These are phyloP conservation scores for Agrochola lota DNA, from an alignment of 2,888 invertebrate species.

Conservation along the genomic window DNA sequence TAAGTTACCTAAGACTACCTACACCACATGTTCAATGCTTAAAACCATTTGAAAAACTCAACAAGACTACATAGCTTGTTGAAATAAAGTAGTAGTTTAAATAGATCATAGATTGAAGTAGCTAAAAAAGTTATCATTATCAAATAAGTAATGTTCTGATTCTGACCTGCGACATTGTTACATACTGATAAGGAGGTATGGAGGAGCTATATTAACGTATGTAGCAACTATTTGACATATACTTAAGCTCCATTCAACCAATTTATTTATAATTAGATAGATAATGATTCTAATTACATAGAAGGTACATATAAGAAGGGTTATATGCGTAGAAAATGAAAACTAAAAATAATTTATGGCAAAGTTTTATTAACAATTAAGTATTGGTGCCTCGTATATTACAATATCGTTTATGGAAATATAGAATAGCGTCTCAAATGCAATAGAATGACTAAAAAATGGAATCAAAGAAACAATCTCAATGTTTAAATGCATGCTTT, in stretches of 20 bases:
- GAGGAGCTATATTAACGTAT: conserved; percentile 27
- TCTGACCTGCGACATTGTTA: conserved; percentile 56
- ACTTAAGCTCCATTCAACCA: conserved; percentile 35
- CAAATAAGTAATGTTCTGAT: conserved; percentile 53
- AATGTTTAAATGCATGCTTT: conserved; percentile 62
- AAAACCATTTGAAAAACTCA: background rate
- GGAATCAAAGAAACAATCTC: conserved; percentile 55
- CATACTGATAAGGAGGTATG: conserved; percentile 40
- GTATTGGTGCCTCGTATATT: conserved; percentile 79
- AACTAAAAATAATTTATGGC: conserved; percentile 46
- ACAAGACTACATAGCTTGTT: background rate
- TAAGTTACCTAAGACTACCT: background rate
- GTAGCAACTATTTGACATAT: conserved; percentile 50
- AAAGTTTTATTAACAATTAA: conserved; percentile 82
- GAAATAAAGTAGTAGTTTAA: conserved; percentile 18
- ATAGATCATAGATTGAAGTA: conserved; percentile 48
- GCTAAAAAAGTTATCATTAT: conserved; percentile 49
- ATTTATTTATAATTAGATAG: conserved; percentile 31
- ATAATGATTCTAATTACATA: conserved; percentile 6
- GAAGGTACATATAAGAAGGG: background rate
- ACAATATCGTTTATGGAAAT: conserved; percentile 65
- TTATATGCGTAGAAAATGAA: conserved; percentile 23
- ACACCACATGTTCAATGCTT: background rate
- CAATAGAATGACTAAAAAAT: conserved; percentile 53
- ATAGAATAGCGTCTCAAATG: conserved; percentile 63